Evolutionary conservation across 2,113 vertebrate genomes (phyloP).

Genomic region (Notarius lentiginosus): DNA sequence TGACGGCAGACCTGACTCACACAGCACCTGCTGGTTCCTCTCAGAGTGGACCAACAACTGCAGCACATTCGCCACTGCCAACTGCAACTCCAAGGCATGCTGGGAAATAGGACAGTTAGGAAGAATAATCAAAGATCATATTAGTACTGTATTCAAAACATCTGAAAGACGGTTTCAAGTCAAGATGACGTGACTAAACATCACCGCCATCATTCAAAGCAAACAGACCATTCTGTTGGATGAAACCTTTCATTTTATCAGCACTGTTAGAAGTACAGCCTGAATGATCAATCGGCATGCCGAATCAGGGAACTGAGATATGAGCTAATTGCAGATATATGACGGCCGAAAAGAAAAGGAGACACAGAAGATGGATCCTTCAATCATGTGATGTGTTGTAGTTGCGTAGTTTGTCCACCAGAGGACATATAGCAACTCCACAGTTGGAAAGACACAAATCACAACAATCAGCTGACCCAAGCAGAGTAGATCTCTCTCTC

Average conservation of each 20-base stretch:
- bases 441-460: too few relatives aligned
- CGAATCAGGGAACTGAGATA: too few relatives aligned
- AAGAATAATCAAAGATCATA: not conserved
- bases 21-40: conserved; percentile 95
- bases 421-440: too few relatives aligned
- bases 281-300: too few relatives aligned
- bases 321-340: too few relatives aligned
- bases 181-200: not conserved
- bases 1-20: conserved; percentile 89
- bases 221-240: not conserved
- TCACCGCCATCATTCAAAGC: not conserved
- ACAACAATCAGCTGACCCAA: too few relatives aligned
- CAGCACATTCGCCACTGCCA: conserved; percentile 91
- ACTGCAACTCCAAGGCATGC: conserved; percentile 93
- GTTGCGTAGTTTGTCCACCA: too few relatives aligned
- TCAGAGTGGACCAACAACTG: conserved; percentile 92
- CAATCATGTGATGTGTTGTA: too few relatives aligned
- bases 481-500: too few relatives aligned
- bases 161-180: not conserved
- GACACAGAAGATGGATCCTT: too few relatives aligned
- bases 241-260: not conserved
- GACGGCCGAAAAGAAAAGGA: too few relatives aligned
- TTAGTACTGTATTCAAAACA: not conserved
- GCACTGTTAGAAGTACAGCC: not conserved
- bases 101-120: conserved; percentile 57